phyloP scores from a whole-genome alignment of 2,888 invertebrate genomes.

The Chymomyza caudatula region DNA sequence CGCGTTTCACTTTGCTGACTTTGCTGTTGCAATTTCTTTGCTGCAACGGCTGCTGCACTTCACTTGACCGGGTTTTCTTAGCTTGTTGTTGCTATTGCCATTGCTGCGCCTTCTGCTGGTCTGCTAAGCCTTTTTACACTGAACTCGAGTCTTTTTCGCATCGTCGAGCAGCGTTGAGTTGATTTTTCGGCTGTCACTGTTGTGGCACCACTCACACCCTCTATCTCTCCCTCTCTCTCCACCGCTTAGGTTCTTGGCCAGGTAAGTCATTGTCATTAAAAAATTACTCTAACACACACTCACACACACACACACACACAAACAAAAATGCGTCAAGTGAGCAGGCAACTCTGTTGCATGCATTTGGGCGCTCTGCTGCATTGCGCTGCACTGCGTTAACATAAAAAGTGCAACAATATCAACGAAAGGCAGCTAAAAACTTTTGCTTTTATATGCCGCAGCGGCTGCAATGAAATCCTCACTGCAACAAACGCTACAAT shows the following conservation, averaged over 20 bases:
- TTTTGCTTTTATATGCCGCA: constrained; percentile 18
- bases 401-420: constrained; percentile 44
- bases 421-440: constrained; percentile 17
- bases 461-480: constrained; percentile 26
- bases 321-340: neutral
- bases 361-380: neutral
- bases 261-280: constrained; percentile 48
- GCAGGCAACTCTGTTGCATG: constrained; percentile 43
- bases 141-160: constrained; percentile 36
- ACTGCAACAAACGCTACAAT: neutral
- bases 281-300: constrained; percentile 34
- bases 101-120: neutral
- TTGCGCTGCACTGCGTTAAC: neutral
- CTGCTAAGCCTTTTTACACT: constrained; percentile 33
- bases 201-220: neutral
- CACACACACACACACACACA: constrained; percentile 1
- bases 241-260: neutral
- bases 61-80: constrained; percentile 44
- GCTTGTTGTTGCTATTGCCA: neutral
- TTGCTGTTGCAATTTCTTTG: neutral
- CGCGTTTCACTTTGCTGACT: neutral
- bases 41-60: constrained; percentile 29
- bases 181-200: constrained; percentile 20
- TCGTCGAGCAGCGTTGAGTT: constrained; percentile 38
- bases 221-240: neutral